Evolutionary conservation across 2,797 vertebrate species (phyloP).

Genomic region (Huso huso): DNA sequence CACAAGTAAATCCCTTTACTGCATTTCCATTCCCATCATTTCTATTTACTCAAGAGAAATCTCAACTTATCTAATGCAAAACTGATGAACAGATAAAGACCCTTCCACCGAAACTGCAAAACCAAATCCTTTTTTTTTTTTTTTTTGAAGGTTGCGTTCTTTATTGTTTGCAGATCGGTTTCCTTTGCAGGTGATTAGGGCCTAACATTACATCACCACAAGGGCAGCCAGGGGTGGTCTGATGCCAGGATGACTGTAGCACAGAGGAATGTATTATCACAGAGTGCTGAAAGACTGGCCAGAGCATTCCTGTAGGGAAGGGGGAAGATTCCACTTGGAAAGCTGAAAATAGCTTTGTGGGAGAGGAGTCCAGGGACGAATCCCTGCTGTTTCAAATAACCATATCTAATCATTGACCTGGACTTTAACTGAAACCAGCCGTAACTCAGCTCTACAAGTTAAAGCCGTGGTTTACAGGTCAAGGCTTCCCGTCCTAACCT

Average conservation of each 20-base stretch:
- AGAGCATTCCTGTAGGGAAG: constrained; percentile 33
- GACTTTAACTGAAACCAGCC: no score
- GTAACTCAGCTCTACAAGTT: no score
- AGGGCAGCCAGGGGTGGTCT: constrained; percentile 46
- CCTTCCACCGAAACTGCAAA: no score
- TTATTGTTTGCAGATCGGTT: constrained; percentile 35
- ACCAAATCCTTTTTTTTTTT: not conserved
- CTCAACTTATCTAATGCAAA: no score
- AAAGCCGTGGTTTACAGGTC: no score
- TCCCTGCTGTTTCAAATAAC: constrained; percentile 19
- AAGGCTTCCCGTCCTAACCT: no score
- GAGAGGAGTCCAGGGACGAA: constrained; percentile 35
- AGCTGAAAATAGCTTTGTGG: constrained; percentile 38
- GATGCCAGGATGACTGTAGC: constrained; percentile 53
- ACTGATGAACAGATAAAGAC: no score
- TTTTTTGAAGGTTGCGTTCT: constrained; percentile 30
- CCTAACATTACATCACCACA: constrained; percentile 64
- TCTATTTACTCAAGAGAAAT: no score
- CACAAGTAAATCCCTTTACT: no score
- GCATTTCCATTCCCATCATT: no score
- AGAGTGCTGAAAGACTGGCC: constrained; percentile 37
- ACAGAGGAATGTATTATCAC: constrained; percentile 61
- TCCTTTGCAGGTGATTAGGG: constrained; percentile 51
- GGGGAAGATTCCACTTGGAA: constrained; percentile 28
- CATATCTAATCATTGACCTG: no score